These are phyloP conservation scores for Elysia crispata DNA, from an alignment of 2,888 invertebrate genomes.

Conservation along the genomic window DNA sequence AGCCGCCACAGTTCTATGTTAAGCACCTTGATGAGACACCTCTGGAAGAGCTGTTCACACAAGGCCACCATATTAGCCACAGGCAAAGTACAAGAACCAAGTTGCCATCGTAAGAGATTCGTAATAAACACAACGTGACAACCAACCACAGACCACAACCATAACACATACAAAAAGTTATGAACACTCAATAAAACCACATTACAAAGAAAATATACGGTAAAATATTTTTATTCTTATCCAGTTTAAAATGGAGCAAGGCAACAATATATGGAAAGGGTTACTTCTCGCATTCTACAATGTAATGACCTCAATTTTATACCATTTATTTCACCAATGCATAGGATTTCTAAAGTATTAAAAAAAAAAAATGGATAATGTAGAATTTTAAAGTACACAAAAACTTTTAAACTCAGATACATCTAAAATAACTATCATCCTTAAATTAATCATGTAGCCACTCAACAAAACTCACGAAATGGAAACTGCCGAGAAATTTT, in stretches of 20 bases:
- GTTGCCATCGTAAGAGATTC: too few species aligned
- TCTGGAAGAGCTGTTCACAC: slow-evolving; percentile 90
- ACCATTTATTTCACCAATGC: not conserved
- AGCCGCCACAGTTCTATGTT: slow-evolving; percentile 99
- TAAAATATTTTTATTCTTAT: not conserved
- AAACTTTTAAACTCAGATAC: too few species aligned
- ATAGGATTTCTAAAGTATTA: not conserved
- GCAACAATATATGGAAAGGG: not conserved
- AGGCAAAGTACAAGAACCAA: too few species aligned
- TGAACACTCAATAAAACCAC: too few species aligned
- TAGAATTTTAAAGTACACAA: too few species aligned
- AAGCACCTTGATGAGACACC: slow-evolving; percentile 97
- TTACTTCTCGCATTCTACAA: not conserved
- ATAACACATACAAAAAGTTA: too few species aligned
- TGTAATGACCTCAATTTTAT: not conserved
- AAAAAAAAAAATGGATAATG: not conserved
- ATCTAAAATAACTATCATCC: too few species aligned
- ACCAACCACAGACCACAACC: too few species aligned
- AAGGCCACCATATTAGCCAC: not conserved
- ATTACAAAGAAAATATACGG: too few species aligned
- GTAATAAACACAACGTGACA: too few species aligned
- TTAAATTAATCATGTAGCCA: too few species aligned
- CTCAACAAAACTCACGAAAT: not conserved
- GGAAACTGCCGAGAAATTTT: not conserved
- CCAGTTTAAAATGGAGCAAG: too few species aligned